Evolutionary conservation across 2,888 invertebrate species (phyloP).

Genomic region (Julus scanicus): DNA sequence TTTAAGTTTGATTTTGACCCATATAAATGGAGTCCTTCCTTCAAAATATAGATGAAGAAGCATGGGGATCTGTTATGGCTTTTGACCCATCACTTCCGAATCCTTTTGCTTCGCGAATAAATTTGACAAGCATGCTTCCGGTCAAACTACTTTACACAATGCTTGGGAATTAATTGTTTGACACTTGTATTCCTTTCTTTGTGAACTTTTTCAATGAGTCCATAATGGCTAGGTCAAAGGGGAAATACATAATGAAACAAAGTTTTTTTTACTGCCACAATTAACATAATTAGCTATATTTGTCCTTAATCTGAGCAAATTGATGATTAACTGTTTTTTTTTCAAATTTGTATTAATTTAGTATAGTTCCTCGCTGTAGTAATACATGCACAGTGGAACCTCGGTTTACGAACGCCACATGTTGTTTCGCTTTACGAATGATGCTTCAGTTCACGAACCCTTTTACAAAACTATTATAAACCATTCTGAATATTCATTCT

Average conservation of each 20-base stretch:
- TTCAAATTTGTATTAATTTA: too few relatives aligned
- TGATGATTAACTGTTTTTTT: neutral
- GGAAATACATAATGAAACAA: neutral
- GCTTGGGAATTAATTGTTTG: neutral
- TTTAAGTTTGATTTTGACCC: neutral
- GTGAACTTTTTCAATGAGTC: neutral
- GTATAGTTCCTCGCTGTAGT: too few relatives aligned
- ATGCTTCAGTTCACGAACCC: too few relatives aligned
- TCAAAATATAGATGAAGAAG: neutral
- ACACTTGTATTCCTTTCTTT: neutral
- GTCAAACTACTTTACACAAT: neutral
- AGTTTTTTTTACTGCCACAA: neutral
- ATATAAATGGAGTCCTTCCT: neutral
- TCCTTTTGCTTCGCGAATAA: neutral
- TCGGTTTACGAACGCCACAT: too few relatives aligned
- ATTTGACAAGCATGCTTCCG: slow-evolving; percentile 17
- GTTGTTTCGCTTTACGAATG: too few relatives aligned
- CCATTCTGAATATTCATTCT: too few relatives aligned
- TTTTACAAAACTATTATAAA: too few relatives aligned
- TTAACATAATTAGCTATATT: neutral
- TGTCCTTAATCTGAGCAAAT: neutral
- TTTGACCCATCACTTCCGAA: neutral
- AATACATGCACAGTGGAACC: too few relatives aligned
- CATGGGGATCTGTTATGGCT: neutral
- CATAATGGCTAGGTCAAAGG: neutral